Evolutionary conservation across 2,888 invertebrate species (phyloP), one percentile per base, ranked within the genome.

Genomic region (Pollenia angustigena): DNA sequence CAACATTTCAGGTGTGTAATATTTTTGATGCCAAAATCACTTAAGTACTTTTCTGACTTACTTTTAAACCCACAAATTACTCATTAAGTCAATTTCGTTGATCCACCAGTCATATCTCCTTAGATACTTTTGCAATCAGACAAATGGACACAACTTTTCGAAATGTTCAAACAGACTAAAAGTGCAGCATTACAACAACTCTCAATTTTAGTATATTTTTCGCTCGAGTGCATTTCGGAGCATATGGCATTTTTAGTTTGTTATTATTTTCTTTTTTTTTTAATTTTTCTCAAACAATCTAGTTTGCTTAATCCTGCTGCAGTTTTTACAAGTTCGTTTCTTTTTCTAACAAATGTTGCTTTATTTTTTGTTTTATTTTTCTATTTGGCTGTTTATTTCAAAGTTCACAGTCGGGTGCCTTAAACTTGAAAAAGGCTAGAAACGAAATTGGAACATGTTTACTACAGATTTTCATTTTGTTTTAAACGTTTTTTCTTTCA

Each of bases 321-420:
- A 68, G 50, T 58, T 71, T 81, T 44, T 23, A 23, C 16, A 78
- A 58, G 48, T 84, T 84, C 44, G 54, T 81, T 72, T 23, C 32
- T 14, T 69, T 44, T 60, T 82, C n/a, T 32, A 84, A 62, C 78
- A 84, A 84, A 80, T 81, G 85, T 78, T 85, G 54, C 44, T 52
- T 52, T 46, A 48, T 32, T 32, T 66, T 4, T 42, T 46, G 50
- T 50, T 79, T 75, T 69, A 64, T 71, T 62, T 62, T 64, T 44
- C 42, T 11, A 10, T 48, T 58, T 66, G 1, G 12, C 54, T 64
- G 40, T 54, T 75, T 40, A 52, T 69, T 79, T 42, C 62, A 79
- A 69, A 86, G 85, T 86, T 86, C 82, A 82, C 64, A 84, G 80
- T 84, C 83, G 72, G 81, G 76, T 87, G 86, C 76, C 72, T 78